Conservation (phyloP, 1,140 invertebrate species). For the Telenomus remus region DNA sequence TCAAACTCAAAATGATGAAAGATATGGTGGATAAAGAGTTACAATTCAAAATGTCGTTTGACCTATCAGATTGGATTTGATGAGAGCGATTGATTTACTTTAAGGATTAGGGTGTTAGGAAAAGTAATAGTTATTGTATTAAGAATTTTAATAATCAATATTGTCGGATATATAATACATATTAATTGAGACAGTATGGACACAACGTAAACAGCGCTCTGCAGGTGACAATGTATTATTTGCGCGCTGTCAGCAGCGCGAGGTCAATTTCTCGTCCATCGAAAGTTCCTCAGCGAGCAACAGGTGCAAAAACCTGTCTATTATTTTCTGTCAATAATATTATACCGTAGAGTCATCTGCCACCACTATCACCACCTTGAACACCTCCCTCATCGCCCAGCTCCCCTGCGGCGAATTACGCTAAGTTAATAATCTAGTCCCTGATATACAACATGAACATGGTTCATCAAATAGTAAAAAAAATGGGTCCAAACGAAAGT, state of each 20-base stretch:
- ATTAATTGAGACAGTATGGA: conserved; percentile 74
- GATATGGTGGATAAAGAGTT: too few relatives aligned
- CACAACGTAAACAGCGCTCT: conserved; percentile 71
- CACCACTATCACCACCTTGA: conserved; percentile 71
- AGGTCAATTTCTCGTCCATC: conserved; percentile 31
- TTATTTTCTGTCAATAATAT: conserved; percentile 34
- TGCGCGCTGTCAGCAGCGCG: conserved; percentile 48
- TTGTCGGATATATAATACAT: conserved; percentile 75
- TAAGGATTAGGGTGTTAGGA: neutral
- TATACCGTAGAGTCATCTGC: conserved; percentile 56
- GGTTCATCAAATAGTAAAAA: conserved; percentile 70
- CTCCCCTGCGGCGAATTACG: conserved; percentile 62
- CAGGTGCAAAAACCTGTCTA: neutral
- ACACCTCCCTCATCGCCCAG: conserved; percentile 41
- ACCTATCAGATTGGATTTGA: too few relatives aligned
- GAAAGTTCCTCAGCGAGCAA: conserved; percentile 29
- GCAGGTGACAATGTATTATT: conserved; percentile 62
- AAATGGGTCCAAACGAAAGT: conserved; percentile 66
- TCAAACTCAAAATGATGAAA: too few relatives aligned
- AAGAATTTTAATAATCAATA: conserved; percentile 76
- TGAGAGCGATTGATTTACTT: too few relatives aligned
- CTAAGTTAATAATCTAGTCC: conserved; percentile 75
- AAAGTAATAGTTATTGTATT: conserved; percentile 62
- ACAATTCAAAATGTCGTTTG: too few relatives aligned
- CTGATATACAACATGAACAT: conserved; percentile 75